A percentile compares a stretch with the other conserved stretches of the same genome.
Conservation (phyloP, 2,888 invertebrate genomes). For the Lottia gigantea region DNA sequence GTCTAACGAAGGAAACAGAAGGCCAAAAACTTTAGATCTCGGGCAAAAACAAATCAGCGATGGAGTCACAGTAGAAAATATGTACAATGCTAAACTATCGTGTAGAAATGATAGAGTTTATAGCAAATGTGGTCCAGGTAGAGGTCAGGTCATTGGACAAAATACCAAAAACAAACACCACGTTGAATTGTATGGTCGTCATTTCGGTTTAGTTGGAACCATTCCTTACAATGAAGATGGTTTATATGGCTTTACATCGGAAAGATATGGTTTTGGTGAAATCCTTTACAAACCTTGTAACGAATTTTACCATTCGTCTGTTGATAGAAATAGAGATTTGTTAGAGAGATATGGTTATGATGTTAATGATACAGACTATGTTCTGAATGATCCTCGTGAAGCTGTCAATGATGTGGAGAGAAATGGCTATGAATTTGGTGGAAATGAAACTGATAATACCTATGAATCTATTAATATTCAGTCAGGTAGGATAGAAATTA, state of each 20-base stretch:
- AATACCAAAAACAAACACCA: not conserved
- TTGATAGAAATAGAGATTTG: not conserved
- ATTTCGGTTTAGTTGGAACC: not conserved
- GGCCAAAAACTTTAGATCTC: not conserved
- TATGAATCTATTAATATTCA: not conserved
- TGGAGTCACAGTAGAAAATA: not conserved
- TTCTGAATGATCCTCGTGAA: not conserved
- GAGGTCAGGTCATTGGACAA: not conserved
- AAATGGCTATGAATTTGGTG: not conserved
- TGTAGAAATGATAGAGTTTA: not conserved
- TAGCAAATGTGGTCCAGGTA: not conserved
- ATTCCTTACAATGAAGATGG: not conserved
- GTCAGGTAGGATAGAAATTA: not conserved
- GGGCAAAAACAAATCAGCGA: not conserved
- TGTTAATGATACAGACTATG: not conserved
- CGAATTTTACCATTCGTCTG: not conserved
- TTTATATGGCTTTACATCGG: not conserved
- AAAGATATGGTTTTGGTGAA: not conserved
- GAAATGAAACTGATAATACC: conserved; percentile 5
- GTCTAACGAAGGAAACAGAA: not conserved
- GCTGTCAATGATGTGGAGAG: not conserved
- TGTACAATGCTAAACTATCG: not conserved
- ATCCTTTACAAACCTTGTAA: not conserved
- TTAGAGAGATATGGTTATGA: conserved; percentile 1
- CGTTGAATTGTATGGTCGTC: not conserved